Base-by-base conservation (phyloP, 2,113 vertebrate genomes). In the Donacobius atricapilla region DNA sequence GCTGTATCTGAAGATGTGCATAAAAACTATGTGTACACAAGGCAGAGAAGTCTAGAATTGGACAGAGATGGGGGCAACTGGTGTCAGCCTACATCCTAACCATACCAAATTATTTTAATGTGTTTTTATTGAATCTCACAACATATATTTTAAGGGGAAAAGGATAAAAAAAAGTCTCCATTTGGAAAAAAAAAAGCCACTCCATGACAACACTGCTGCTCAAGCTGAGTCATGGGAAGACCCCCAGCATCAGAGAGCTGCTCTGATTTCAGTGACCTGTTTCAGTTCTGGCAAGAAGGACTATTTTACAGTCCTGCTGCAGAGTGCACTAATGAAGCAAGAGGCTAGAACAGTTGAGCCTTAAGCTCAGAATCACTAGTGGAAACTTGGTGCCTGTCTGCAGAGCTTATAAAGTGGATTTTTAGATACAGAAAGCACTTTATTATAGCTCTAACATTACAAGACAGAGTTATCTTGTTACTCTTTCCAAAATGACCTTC, bases 401-500 rank as follows among this genome's bases (percentile, higher is more conserved):
- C 53, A 79, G 40, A 45, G n/a, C 12, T 63, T 89, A 39, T 50
- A 78, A 83, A 92, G 39, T 81, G 31, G 50, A 83, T 54, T 92
- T 97, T 83, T 66, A 92, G 90, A 47, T 57, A 88, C 9, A 86
- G 71, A 50, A 8, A 83, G 58, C 78, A 51, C 27, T 96, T 92
- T 95, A 81, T 83, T 92, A 66, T 20, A 81, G 27, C 27, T 89
- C 58, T 77, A 87, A 70, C 21, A 22, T 72, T 68, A 80, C 78
- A 87, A 61, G 66, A 72, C 47, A 83, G 75, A 86, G 28, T 78
- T 92, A 83, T 78, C 76, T 76, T 92, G 53, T 88, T 92, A 58
- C 14, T 83, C 68, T 89, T 95, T 92, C 54, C 50, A 90, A 94
- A 80, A 31, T 81, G 83, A 92, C 86, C 68, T 95, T 83, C 83